Conservation (phyloP, 1,140 invertebrate species). For the Papilio helenus region DNA sequence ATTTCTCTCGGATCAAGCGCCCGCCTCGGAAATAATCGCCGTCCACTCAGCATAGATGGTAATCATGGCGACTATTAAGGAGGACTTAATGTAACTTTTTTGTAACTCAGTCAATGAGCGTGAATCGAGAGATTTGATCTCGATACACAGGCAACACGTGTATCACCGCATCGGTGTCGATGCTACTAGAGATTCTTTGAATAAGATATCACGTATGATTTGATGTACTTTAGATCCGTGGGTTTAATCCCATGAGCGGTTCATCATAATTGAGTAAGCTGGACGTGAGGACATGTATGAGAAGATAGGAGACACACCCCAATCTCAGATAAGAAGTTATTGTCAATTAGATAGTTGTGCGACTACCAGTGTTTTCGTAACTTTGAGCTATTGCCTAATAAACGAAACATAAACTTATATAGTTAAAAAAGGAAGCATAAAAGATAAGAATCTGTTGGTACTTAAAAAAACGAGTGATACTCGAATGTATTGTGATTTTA, state of each 20-base stretch:
- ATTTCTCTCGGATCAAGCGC: constrained; percentile 73
- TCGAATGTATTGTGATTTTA: constrained; percentile 60
- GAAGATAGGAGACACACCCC: constrained; percentile 2
- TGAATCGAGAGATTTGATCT: constrained; percentile 59
- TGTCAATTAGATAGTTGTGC: background rate
- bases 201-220: constrained; percentile 25
- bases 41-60: constrained; percentile 79
- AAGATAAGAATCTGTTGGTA: constrained; percentile 14
- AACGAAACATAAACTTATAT: background rate
- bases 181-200: constrained; percentile 34
- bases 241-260: constrained; percentile 11
- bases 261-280: constrained; percentile 24
- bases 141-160: constrained; percentile 50
- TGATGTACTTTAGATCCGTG: constrained; percentile 14
- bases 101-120: constrained; percentile 53
- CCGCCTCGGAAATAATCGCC: constrained; percentile 79
- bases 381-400: background rate
- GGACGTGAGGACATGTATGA: constrained; percentile 30
- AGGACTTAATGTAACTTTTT: constrained; percentile 78
- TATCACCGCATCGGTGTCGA: constrained; percentile 41
- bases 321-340: constrained; percentile 27
- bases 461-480: constrained; percentile 1
- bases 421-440: background rate
- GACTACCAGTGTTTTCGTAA: constrained; percentile 20
- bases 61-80: constrained; percentile 79